phyloP scores from a whole-genome alignment of 1,140 invertebrate genomes.

The Globodera ellingtonae region DNA sequence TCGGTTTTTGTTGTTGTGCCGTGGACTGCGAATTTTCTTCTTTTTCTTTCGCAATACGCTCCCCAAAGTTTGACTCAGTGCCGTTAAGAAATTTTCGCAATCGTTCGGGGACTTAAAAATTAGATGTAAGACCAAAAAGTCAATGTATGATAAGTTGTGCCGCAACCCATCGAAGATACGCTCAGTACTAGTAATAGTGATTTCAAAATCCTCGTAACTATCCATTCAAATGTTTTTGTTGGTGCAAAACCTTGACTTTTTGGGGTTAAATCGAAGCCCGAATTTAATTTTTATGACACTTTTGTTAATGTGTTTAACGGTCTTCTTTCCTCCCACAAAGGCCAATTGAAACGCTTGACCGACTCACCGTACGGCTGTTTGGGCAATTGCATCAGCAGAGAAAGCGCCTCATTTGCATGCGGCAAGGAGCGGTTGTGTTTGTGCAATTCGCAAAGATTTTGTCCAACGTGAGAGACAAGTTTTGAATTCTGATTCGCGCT shows the following conservation, averaged over 20 bases:
- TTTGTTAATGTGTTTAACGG: no score
- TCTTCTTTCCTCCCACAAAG: no score
- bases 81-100: conserved; percentile 13
- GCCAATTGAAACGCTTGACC: no score
- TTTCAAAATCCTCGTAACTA: no score
- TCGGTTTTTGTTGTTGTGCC: not conserved
- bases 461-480: not conserved
- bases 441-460: conserved; percentile 29
- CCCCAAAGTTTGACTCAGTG: conserved; percentile 4
- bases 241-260: not conserved
- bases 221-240: not conserved
- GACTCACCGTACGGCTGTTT: conserved; percentile 42
- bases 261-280: no score
- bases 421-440: conserved; percentile 19
- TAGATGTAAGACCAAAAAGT: not conserved
- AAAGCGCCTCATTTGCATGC: conserved; percentile 26
- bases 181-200: no score
- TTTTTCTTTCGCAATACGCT: not conserved
- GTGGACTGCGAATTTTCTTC: not conserved
- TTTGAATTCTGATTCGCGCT: conserved; percentile 13
- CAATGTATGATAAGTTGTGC: no score
- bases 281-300: no score
- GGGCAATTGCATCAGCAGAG: conserved; percentile 39
- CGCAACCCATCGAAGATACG: no score
- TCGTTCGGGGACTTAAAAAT: conserved; percentile 25